Conservation (phyloP, 37 sponge, comb jelly and placozoan genomes). For the Bolinopsis microptera region DNA sequence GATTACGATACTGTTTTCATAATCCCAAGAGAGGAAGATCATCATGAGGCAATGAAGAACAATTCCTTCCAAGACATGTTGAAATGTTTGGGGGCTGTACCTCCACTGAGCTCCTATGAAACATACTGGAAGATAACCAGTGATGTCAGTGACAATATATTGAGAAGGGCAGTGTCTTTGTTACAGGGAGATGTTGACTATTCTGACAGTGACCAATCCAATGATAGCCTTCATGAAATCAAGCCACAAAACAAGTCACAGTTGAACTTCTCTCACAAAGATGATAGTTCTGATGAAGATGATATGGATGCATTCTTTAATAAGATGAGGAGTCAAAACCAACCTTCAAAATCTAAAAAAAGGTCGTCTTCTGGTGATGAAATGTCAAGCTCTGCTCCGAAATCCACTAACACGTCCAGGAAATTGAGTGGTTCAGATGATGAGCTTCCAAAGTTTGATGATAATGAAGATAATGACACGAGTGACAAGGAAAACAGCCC, state of each 20-base stretch:
- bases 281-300: background rate
- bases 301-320: slow-evolving; percentile 1
- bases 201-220: background rate
- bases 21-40: background rate
- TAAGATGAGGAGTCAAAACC: background rate
- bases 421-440: slow-evolving; percentile 2
- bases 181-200: background rate
- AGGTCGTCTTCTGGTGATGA: no score
- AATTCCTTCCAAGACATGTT: slow-evolving; percentile 6
- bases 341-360: background rate
- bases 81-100: slow-evolving; percentile 31
- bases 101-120: slow-evolving; percentile 38
- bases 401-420: background rate
- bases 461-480: background rate
- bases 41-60: background rate
- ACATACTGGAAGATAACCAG: slow-evolving; percentile 64
- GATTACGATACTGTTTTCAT: slow-evolving; percentile 56
- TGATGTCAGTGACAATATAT: slow-evolving; percentile 65
- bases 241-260: background rate
- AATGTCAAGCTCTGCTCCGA: background rate
- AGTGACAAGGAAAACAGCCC: slow-evolving; percentile 23
- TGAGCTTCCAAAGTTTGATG: background rate
- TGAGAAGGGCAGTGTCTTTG: background rate
- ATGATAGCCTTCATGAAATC: background rate
- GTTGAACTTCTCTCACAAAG: background rate